phyloP scores from a whole-genome alignment of 2,797 vertebrate species.

The Anableps anableps region DNA sequence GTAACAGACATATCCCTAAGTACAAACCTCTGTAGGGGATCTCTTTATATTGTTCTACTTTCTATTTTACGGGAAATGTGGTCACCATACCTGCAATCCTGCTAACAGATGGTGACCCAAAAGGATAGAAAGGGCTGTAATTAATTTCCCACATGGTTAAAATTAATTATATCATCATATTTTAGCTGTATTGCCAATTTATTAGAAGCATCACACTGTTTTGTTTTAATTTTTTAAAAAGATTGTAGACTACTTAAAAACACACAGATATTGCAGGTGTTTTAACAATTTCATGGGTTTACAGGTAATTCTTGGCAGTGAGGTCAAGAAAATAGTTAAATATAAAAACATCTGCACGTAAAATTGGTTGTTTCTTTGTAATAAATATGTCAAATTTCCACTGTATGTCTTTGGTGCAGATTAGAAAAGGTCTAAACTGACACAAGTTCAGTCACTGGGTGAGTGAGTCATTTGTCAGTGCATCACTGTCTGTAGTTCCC shows the following conservation, averaged over 20 bases:
- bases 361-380: neutral
- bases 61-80: conserved; percentile 33
- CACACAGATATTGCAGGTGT: conserved; percentile 64
- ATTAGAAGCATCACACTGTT: conserved; percentile 6
- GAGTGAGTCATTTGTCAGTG: neutral
- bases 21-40: conserved; percentile 67
- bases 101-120: neutral
- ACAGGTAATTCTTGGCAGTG: neutral
- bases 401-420: neutral
- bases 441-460: neutral
- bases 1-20: conserved; percentile 60
- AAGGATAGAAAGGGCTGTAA: neutral
- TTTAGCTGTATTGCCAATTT: conserved; percentile 19
- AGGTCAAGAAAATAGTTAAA: neutral
- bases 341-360: neutral
- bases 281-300: conserved; percentile 34
- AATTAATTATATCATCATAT: conserved; percentile 17
- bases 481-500: neutral
- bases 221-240: conserved; percentile 12
- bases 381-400: neutral
- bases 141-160: conserved; percentile 26
- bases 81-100: conserved; percentile 22
- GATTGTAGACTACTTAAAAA: conserved; percentile 32
- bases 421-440: conserved; percentile 16
- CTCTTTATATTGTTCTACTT: conserved; percentile 21